Evolutionary conservation across 2,888 invertebrate genomes (phyloP).

Genomic region (Gymnosoma rotundatum): DNA sequence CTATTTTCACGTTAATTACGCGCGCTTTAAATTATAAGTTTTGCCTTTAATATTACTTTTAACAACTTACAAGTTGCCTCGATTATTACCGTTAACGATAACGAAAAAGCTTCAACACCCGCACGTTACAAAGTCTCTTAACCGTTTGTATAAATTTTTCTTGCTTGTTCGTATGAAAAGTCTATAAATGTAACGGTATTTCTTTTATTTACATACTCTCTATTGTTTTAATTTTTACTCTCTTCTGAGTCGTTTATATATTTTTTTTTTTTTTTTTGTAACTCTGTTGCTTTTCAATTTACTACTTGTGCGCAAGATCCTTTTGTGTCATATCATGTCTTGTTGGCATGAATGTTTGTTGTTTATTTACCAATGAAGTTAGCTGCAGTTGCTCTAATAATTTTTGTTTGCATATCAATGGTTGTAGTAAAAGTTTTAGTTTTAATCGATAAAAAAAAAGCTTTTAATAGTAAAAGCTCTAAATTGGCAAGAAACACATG

Average conservation of each 20-base stretch:
- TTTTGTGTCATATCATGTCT: slow-evolving; percentile 42
- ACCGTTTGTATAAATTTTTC: slow-evolving; percentile 77
- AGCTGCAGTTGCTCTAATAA: slow-evolving; percentile 68
- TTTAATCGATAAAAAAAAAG: slow-evolving; percentile 33
- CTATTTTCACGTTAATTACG: slow-evolving; percentile 43
- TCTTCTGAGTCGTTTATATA: slow-evolving; percentile 5
- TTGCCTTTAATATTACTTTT: slow-evolving; percentile 40
- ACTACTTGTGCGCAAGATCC: slow-evolving; percentile 57
- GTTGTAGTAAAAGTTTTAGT: slow-evolving; percentile 44
- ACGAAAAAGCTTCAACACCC: slow-evolving; percentile 78
- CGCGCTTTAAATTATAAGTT: slow-evolving; percentile 55
- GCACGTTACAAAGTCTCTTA: slow-evolving; percentile 80
- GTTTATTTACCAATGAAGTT: slow-evolving; percentile 77
- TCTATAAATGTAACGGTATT: slow-evolving; percentile 64
- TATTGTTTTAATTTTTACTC: slow-evolving; percentile 21
- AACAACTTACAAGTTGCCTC: slow-evolving; percentile 36
- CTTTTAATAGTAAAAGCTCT: slow-evolving; percentile 61
- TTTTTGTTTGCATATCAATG: slow-evolving; percentile 10
- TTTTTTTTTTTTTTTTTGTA: slow-evolving; percentile 48
- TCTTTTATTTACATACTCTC: slow-evolving; percentile 43
- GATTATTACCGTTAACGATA: slow-evolving; percentile 62
- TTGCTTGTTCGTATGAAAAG: slow-evolving; percentile 30
- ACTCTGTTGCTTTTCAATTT: slow-evolving; percentile 65
- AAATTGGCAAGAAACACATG: slow-evolving; percentile 8
- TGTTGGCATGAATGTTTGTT: slow-evolving; percentile 31